Conservation (phyloP, 2,113 vertebrate species). For the Toxotes chatareus region DNA sequence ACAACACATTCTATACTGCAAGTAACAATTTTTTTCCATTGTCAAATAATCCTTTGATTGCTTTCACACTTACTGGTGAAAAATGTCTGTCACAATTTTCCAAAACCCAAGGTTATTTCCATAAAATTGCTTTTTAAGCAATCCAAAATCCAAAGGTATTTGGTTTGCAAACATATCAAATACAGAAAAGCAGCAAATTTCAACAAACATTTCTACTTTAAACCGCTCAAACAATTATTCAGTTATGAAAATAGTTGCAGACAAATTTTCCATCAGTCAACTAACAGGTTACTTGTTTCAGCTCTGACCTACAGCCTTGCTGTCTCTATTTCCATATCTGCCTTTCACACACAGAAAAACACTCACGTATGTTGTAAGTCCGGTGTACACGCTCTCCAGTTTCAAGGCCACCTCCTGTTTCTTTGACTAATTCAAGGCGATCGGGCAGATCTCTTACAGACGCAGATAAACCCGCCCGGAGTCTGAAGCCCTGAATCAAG, state of each 20-base stretch:
- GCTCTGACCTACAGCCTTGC: background rate
- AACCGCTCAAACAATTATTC: background rate
- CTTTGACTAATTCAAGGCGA: slow-evolving; percentile 70
- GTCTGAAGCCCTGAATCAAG: slow-evolving; percentile 27
- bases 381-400: slow-evolving; percentile 47
- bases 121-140: background rate
- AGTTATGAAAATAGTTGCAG: background rate
- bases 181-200: background rate
- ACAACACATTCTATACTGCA: too few species aligned
- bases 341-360: background rate
- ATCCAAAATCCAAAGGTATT: background rate
- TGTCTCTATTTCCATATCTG: background rate
- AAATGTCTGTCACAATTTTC: too few species aligned
- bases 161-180: background rate
- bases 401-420: slow-evolving; percentile 62
- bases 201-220: background rate
- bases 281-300: background rate
- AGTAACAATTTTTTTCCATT: too few species aligned
- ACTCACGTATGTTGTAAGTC: background rate
- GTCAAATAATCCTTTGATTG: too few species aligned
- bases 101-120: background rate
- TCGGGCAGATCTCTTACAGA: slow-evolving; percentile 66
- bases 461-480: slow-evolving; percentile 28
- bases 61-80: too few species aligned
- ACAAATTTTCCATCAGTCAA: background rate